Conservation (phyloP, 2,888 invertebrate genomes). For the Autographa gamma region DNA sequence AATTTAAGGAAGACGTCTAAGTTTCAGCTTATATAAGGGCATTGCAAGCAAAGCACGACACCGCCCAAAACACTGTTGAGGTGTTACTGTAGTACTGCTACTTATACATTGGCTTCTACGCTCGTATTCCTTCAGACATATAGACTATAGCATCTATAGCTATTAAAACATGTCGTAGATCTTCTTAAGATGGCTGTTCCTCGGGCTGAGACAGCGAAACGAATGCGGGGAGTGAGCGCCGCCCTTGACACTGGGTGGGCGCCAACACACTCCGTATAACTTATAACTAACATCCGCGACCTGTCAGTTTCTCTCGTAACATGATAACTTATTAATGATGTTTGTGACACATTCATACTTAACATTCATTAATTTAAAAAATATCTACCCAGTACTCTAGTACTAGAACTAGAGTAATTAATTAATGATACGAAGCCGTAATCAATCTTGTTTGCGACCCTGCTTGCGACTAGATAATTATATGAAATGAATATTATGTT, state of each 20-base stretch:
- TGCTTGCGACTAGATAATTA: constrained; percentile 34
- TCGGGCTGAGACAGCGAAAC: constrained; percentile 52
- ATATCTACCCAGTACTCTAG: constrained; percentile 19
- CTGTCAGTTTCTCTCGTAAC: constrained; percentile 34
- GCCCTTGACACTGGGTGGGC: constrained; percentile 80
- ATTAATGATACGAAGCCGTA: constrained; percentile 25
- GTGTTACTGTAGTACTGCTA: constrained; percentile 55
- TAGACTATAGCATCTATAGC: constrained; percentile 22
- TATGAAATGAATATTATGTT: constrained; percentile 10
- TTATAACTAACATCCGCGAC: constrained; percentile 67
- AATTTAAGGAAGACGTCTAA: constrained; percentile 69
- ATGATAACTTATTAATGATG: constrained; percentile 34
- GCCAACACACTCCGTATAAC: constrained; percentile 67
- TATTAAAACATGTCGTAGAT: constrained; percentile 60
- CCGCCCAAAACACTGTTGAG: constrained; percentile 60
- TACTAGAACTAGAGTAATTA: constrained; percentile 24
- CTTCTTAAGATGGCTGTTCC: constrained; percentile 62
- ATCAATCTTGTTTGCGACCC: constrained; percentile 32
- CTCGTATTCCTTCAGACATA: constrained; percentile 45
- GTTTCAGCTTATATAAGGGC: constrained; percentile 65
- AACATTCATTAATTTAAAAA: constrained; percentile 26
- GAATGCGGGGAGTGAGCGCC: constrained; percentile 66
- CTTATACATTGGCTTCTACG: constrained; percentile 59
- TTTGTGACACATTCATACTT: constrained; percentile 22
- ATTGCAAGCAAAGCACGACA: constrained; percentile 59